These are phyloP conservation scores for Vanessa tameamea DNA, from an alignment of 1,140 invertebrate genomes.

Conservation along the genomic window DNA sequence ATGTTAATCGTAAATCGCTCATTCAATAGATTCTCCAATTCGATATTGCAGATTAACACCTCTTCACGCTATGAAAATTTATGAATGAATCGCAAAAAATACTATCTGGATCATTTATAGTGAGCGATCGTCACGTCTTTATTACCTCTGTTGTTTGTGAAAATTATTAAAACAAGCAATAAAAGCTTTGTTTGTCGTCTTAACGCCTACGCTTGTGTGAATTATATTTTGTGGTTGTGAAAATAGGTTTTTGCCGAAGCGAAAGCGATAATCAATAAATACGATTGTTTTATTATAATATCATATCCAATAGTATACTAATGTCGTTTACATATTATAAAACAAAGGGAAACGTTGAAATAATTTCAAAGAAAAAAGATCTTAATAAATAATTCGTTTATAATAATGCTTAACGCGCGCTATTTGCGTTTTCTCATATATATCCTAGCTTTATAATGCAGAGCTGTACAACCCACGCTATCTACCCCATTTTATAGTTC, in stretches of 20 bases:
- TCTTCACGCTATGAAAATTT: constrained; percentile 62
- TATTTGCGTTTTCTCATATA: constrained; percentile 42
- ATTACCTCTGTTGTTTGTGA: constrained; percentile 34
- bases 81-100: constrained; percentile 69
- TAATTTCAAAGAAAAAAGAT: background rate
- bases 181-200: constrained; percentile 14
- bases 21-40: constrained; percentile 63
- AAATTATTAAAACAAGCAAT: constrained; percentile 29
- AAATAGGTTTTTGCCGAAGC: constrained; percentile 6
- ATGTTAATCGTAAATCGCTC: constrained; percentile 69
- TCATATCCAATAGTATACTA: background rate
- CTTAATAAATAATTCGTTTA: constrained; percentile 18
- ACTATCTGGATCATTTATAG: constrained; percentile 49
- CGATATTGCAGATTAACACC: constrained; percentile 62
- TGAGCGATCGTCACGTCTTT: constrained; percentile 46
- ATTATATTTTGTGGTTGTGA: constrained; percentile 20
- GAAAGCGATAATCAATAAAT: background rate
- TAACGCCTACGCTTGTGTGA: constrained; percentile 1
- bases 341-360: background rate
- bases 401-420: constrained; percentile 28
- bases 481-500: constrained; percentile 70
- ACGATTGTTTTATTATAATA: background rate
- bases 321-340: background rate
- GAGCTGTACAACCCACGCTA: constrained; percentile 60
- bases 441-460: constrained; percentile 49